These are phyloP conservation scores for Xenopus tropicalis DNA, from an alignment of 2,113 vertebrate species.

Conservation along the genomic window DNA sequence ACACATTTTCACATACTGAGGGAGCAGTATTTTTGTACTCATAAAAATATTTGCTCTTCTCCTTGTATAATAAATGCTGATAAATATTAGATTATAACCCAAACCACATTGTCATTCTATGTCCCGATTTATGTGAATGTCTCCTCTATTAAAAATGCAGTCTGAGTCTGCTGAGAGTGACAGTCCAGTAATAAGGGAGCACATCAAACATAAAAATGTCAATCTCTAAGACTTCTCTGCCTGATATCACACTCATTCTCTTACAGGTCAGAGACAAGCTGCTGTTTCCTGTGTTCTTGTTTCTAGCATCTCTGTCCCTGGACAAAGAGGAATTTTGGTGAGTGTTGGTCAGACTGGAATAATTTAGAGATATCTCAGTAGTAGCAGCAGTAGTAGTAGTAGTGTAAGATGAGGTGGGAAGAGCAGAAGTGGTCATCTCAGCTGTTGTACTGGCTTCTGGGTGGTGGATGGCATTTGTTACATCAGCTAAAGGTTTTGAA, in stretches of 20 bases:
- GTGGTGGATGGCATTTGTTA: slow-evolving; percentile 50
- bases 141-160: too few relatives aligned
- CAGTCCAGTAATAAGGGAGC: too few relatives aligned
- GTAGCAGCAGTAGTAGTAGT: slow-evolving; percentile 26
- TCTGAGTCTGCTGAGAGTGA: too few relatives aligned
- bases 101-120: too few relatives aligned
- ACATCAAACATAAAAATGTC: too few relatives aligned
- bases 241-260: slow-evolving; percentile 35
- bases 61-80: too few relatives aligned
- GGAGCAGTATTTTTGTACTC: too few relatives aligned
- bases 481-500: slow-evolving; percentile 49
- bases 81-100: too few relatives aligned
- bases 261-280: slow-evolving; percentile 92
- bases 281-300: slow-evolving; percentile 74
- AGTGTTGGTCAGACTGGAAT: background rate
- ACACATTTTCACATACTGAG: too few relatives aligned
- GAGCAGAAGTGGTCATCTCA: slow-evolving; percentile 22
- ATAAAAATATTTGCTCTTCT: too few relatives aligned
- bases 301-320: slow-evolving; percentile 56
- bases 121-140: too few relatives aligned
- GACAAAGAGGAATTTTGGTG: slow-evolving; percentile 38
- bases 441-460: background rate
- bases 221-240: background rate
- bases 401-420: slow-evolving; percentile 33
- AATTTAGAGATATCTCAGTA: slow-evolving; percentile 41